Evolutionary conservation across 2,797 vertebrate species (phyloP).

Genomic region (Emys orbicularis): DNA sequence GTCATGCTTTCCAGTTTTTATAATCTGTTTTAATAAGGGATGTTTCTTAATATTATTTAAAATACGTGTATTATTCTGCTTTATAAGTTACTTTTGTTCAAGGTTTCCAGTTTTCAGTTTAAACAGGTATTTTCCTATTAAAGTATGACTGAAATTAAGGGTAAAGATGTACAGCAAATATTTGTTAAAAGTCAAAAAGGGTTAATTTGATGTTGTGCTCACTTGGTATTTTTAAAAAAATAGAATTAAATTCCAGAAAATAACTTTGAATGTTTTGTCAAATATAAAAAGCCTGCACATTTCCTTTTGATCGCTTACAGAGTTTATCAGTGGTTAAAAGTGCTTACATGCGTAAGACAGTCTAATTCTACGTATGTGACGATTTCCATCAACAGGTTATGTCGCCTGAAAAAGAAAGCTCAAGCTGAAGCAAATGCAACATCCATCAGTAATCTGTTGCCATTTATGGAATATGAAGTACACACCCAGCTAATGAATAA

Average conservation of each 20-base stretch:
- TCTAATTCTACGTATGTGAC: not conserved
- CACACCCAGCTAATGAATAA: slow-evolving; percentile 99
- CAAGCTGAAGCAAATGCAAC: slow-evolving; percentile 98
- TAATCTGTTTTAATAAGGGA: not conserved
- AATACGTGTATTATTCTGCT: not conserved
- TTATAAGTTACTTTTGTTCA: not conserved
- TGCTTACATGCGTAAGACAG: not conserved
- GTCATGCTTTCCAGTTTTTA: not conserved
- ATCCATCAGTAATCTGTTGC: slow-evolving; percentile 94
- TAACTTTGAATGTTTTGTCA: not conserved
- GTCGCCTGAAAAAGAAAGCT: slow-evolving; percentile 97
- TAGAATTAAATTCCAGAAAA: not conserved
- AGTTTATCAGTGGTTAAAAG: not conserved
- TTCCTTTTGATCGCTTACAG: not conserved
- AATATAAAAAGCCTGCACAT: not conserved
- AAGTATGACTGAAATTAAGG: not conserved
- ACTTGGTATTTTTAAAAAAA: not conserved
- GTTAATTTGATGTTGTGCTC: not conserved
- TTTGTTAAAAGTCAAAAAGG: not conserved
- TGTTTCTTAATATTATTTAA: not conserved
- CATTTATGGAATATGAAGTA: slow-evolving; percentile 98
- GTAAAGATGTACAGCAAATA: not conserved
- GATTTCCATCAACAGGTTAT: slow-evolving; percentile 84
- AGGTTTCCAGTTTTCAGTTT: not conserved
- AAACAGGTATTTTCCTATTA: not conserved